A percentile compares a stretch with the other conserved stretches of the same genome.
These are phyloP conservation scores for Agonopterix heracliana DNA, from an alignment of 2,888 invertebrate genomes.

Conservation along the genomic window DNA sequence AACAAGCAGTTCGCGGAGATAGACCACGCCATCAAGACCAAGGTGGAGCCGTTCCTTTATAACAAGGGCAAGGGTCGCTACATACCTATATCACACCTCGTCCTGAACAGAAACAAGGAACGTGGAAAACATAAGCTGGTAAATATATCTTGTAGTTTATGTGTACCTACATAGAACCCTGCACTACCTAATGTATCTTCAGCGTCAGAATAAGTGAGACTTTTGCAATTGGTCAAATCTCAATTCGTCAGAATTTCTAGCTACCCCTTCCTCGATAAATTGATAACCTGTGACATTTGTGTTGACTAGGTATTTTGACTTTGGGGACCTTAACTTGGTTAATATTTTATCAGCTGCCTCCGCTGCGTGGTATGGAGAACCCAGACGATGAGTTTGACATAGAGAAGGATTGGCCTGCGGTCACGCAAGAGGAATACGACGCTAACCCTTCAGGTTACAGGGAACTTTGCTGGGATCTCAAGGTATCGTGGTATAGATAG, in stretches of 20 bases:
- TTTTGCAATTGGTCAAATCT: too few species aligned
- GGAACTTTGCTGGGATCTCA: slow-evolving; percentile 93
- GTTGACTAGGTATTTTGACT: too few species aligned
- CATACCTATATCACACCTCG: slow-evolving; percentile 92
- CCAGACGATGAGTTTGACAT: slow-evolving; percentile 91
- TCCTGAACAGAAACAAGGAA: slow-evolving; percentile 91
- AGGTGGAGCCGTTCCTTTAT: slow-evolving; percentile 94
- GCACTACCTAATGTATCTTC: too few species aligned
- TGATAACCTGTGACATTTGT: too few species aligned
- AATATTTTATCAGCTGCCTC: slow-evolving; percentile 77
- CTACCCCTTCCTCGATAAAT: too few species aligned
- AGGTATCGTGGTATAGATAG: slow-evolving; percentile 42
- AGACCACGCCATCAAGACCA: slow-evolving; percentile 93
- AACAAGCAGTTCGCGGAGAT: slow-evolving; percentile 94
- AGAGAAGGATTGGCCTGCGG: slow-evolving; percentile 83
- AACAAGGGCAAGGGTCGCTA: slow-evolving; percentile 94
- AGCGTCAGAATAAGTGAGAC: too few species aligned
- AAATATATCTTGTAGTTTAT: slow-evolving; percentile 12
- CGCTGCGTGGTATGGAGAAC: slow-evolving; percentile 86
- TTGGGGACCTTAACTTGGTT: too few species aligned
- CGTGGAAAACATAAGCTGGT: slow-evolving; percentile 87
- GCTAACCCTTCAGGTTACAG: slow-evolving; percentile 84
- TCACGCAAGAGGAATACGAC: slow-evolving; percentile 78
- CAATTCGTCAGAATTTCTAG: too few species aligned
- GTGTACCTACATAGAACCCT: not conserved